phyloP scores from a whole-genome alignment of 2,888 invertebrate species.

The Liopterus haemorrhoidalis region DNA sequence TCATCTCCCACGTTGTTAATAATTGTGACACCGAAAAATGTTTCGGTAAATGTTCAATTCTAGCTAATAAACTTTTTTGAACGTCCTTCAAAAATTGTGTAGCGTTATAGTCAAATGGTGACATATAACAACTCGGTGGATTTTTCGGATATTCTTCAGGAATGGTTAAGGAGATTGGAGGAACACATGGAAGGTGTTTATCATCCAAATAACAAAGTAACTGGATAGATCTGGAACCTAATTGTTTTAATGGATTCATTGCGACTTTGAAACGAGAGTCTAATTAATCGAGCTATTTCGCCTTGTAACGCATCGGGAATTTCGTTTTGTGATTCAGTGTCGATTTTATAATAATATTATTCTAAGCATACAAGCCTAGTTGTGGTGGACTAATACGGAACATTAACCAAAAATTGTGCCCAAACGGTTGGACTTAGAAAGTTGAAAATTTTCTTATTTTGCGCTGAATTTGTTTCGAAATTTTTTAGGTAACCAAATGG shows the following conservation, averaged over 20 bases:
- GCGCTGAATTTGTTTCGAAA: too few species aligned
- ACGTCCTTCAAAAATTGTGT: conserved; percentile 72
- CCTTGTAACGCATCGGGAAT: conserved; percentile 89
- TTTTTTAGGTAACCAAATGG: conserved; percentile 60
- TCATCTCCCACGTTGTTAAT: conserved; percentile 93
- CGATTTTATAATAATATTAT: too few species aligned
- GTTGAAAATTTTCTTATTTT: too few species aligned
- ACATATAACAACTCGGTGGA: conserved; percentile 60
- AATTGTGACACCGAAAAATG: conserved; percentile 81
- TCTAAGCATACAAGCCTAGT: too few species aligned
- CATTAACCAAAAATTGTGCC: too few species aligned
- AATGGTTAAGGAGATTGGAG: conserved; percentile 78
- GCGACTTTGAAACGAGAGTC: conserved; percentile 83
- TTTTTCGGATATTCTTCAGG: conserved; percentile 72
- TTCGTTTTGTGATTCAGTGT: too few species aligned
- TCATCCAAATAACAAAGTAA: conserved; percentile 83
- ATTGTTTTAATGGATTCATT: conserved; percentile 53
- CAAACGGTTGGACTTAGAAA: too few species aligned
- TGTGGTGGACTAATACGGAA: too few species aligned
- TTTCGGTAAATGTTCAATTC: conserved; percentile 74
- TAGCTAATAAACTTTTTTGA: conserved; percentile 65
- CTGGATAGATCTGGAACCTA: conserved; percentile 68
- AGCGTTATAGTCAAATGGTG: conserved; percentile 67
- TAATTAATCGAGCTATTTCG: conserved; percentile 85
- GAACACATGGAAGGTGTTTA: conserved; percentile 84